Percentiles rank a stretch among this genome's conserved stretches.
phyloP scores from a whole-genome alignment of 1,140 invertebrate species.

The Dendroctonus valens region DNA sequence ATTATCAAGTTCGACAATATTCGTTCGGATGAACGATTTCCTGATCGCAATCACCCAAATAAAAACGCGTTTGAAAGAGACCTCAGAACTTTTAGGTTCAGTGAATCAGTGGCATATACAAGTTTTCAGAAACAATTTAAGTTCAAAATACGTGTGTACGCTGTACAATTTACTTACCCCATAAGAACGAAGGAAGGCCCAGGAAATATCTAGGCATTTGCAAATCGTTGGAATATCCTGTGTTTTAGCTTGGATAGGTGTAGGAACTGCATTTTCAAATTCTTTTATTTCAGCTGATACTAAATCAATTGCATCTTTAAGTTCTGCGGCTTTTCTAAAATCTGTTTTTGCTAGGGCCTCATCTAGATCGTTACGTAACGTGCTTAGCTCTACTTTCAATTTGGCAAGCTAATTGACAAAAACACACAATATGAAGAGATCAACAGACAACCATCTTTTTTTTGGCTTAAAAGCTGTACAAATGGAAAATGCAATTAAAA shows the following conservation, averaged over 20 bases:
- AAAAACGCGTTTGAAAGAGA: too few species aligned
- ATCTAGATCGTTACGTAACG: constrained; percentile 15
- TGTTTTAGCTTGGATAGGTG: constrained; percentile 9
- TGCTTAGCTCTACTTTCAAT: constrained; percentile 24
- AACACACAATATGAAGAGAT: background rate
- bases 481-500: too few species aligned
- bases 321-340: constrained; percentile 20
- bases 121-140: too few species aligned
- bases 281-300: constrained; percentile 10
- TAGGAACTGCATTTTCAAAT: constrained; percentile 3
- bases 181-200: constrained; percentile 13
- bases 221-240: constrained; percentile 13
- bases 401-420: constrained; percentile 19
- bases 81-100: too few species aligned
- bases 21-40: too few species aligned
- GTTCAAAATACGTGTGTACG: too few species aligned
- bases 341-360: constrained; percentile 20
- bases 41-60: too few species aligned
- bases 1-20: too few species aligned
- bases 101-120: too few species aligned
- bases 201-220: constrained; percentile 36
- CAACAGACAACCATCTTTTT: background rate
- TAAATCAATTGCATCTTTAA: constrained; percentile 22
- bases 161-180: constrained; percentile 2
- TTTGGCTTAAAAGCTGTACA: background rate